Evolutionary conservation across 1,140 invertebrate species (phyloP), one percentile per base, ranked within the genome.

Genomic region (Temnothorax longispinosus): DNA sequence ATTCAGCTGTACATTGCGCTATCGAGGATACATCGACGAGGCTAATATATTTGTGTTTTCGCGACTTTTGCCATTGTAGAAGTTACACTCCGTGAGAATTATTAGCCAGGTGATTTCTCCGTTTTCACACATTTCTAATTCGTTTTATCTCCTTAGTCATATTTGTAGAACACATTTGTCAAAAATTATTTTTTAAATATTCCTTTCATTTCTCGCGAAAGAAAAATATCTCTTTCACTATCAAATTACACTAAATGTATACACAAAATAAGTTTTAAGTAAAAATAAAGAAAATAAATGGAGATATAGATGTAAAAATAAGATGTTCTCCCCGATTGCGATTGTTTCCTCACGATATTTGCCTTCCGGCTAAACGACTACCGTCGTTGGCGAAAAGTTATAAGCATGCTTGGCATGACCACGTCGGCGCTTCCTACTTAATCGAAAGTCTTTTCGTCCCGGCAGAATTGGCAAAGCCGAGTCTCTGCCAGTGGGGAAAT

Each of bases 1-100:
- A 84, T 84, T 84, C 80, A 84, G 54, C 56, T 60, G 69, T 82
- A 60, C 52, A 72, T 82, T 52, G 54, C 18, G 38, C 67, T 72
- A 74, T 60, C 27, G 67, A 41, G 69, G 52, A 82, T 21, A 41
- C 41, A 74, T 60, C 41, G 13, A n/a, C 41, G 15, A 81, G 15
- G 15, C 52, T 82, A 60, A 60, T 58, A 27, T 44, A 47, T 41
- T 38, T n/a, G 65, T 38, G 6, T 6, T 32, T 32, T 13, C 5
- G 67, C 54, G 27, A 82, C 3, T 72, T 60, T 35, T n/a, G 5
- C 64, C 21, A 74, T 75, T 21, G 21, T 21, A 35, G 3, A 0
- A 50, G 15, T 47, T 71, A 58, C 47, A 15, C 8, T 21, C 0
- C 4, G 6, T 10, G 11, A 47, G 10, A 60, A 58, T 27, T 50